These are phyloP conservation scores for Centropus unirufus DNA, from an alignment of 2,113 vertebrate species.

Conservation along the genomic window DNA sequence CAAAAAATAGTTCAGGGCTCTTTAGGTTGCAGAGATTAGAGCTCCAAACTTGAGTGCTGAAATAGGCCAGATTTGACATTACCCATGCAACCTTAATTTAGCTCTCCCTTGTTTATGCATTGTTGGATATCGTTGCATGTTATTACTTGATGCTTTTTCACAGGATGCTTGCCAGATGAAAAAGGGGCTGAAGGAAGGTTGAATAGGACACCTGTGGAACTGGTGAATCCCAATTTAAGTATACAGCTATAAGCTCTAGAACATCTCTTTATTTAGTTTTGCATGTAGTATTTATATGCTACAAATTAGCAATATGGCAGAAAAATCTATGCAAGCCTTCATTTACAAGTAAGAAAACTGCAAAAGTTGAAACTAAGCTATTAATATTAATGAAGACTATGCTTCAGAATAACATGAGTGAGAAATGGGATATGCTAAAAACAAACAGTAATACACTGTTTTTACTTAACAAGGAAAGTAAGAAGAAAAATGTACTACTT, in stretches of 20 bases:
- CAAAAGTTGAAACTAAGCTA: background rate
- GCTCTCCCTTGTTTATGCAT: background rate
- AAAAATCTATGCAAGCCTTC: background rate
- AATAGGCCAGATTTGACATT: slow-evolving; percentile 18
- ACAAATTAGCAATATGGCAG: background rate
- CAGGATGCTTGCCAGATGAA: background rate
- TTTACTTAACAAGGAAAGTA: background rate
- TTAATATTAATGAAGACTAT: background rate
- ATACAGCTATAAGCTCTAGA: background rate
- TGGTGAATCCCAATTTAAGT: background rate
- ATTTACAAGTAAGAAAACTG: background rate
- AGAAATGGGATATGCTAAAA: slow-evolving; percentile 4
- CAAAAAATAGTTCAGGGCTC: background rate
- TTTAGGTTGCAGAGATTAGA: slow-evolving; percentile 8
- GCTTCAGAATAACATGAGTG: background rate
- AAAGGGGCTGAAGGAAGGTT: background rate
- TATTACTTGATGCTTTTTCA: background rate
- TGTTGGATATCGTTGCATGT: background rate
- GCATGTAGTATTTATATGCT: background rate
- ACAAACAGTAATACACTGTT: background rate
- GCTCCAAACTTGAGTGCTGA: background rate
- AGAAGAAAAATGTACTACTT: background rate
- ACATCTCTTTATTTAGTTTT: background rate
- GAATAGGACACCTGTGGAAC: background rate
- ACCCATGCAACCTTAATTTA: background rate